Evolutionary conservation across 2,888 invertebrate species (phyloP).

Genomic region (Dynastes hyllus): DNA sequence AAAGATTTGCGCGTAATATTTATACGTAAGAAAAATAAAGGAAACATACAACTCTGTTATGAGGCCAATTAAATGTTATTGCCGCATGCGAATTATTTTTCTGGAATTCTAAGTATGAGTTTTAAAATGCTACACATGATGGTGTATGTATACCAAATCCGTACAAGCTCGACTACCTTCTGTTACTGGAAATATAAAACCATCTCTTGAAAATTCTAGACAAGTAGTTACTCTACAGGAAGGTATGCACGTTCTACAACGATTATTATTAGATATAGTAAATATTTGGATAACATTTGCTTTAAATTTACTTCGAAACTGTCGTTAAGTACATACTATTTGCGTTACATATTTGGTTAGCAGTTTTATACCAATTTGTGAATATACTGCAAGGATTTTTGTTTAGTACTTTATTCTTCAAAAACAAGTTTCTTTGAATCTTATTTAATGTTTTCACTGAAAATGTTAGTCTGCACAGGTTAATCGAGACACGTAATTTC

Average conservation of each 20-base stretch:
- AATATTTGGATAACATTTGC: neutral
- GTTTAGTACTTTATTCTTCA: neutral
- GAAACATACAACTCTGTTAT: slow-evolving; percentile 24
- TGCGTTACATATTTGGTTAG: slow-evolving; percentile 8
- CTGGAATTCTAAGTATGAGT: slow-evolving; percentile 11
- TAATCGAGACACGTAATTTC: no score
- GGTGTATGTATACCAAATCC: slow-evolving; percentile 8
- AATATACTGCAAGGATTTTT: slow-evolving; percentile 24
- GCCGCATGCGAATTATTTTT: slow-evolving; percentile 23
- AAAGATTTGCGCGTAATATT: neutral
- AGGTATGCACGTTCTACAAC: neutral
- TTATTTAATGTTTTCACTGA: neutral
- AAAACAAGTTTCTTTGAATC: neutral
- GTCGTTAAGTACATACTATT: slow-evolving; percentile 34
- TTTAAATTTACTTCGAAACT: slow-evolving; percentile 6
- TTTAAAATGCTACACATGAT: neutral
- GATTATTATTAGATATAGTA: neutral
- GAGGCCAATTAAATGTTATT: slow-evolving; percentile 34
- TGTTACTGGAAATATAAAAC: slow-evolving; percentile 1
- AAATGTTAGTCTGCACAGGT: neutral
- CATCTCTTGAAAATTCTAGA: neutral
- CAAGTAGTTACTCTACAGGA: slow-evolving; percentile 3
- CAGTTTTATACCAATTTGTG: slow-evolving; percentile 27
- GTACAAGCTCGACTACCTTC: neutral
- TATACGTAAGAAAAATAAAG: neutral